Evolutionary conservation across 2,888 invertebrate species (phyloP).

Genomic region (Nephrotoma flavescens): DNA sequence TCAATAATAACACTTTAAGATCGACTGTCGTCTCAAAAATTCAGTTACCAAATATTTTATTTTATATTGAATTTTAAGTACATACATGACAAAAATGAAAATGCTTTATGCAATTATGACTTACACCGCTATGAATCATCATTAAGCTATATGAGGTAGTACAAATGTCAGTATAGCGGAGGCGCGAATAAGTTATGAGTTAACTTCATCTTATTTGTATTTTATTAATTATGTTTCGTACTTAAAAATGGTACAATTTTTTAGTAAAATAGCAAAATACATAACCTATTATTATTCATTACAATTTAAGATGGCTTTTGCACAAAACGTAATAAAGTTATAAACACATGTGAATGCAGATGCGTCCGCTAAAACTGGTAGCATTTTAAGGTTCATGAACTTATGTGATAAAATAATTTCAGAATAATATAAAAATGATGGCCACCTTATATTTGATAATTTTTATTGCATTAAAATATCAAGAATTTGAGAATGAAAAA

Average conservation of each 20-base stretch:
- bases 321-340: slow-evolving; percentile 1
- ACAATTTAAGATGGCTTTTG: neutral
- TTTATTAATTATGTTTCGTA: too few relatives aligned
- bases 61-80: too few relatives aligned
- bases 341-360: neutral
- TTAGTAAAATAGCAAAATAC: neutral
- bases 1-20: neutral
- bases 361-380: neutral
- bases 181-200: too few relatives aligned
- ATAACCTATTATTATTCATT: neutral
- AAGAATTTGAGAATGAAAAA: too few relatives aligned
- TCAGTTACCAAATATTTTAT: too few relatives aligned
- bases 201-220: too few relatives aligned
- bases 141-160: too few relatives aligned
- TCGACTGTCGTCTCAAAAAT: neutral
- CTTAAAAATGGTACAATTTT: neutral
- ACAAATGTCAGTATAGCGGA: too few relatives aligned
- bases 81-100: too few relatives aligned
- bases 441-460: neutral
- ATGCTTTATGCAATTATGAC: too few relatives aligned
- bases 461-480: too few relatives aligned
- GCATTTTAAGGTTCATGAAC: slow-evolving; percentile 1
- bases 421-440: neutral
- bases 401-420: neutral
- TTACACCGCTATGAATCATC: too few relatives aligned